Evolutionary conservation across 2,888 invertebrate genomes (phyloP), one percentile per base, ranked within the genome.

Genomic region (Epicampocera succincta): DNA sequence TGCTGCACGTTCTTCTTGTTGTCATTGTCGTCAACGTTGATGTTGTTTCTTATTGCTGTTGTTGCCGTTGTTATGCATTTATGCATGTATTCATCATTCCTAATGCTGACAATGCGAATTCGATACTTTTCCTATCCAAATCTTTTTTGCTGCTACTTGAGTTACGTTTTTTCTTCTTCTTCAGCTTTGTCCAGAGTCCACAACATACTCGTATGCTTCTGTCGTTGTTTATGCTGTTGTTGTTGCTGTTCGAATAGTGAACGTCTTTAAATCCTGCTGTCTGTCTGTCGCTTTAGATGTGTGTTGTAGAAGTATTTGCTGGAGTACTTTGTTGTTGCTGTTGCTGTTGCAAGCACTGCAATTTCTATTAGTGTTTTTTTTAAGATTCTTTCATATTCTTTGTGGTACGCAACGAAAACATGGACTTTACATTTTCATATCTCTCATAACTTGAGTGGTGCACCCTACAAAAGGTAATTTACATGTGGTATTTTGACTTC

Each of bases 81-180:
- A 25, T n/a, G 8, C 13, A 52, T 76, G 8, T 15, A 52, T 76
- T 69, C 33, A 69, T 71, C 44, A 73, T 76, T 85, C 83, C 86
- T 85, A 87, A 86, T 87, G 86, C 85, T 87, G 87, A 87, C 87
- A 87, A 86, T 87, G 86, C 85, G 86, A 87, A 87, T 87, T 86
- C 85, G 87, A 88, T 87, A 87, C 86, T 86, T 86, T 85, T 80
- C 58, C 60, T 54, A 61, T 17, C 60, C 87, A 87, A 85, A 29
- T 42, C n/a, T 48, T 29, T 86, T 90, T 89, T 88, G 87, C n/a
- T 75, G 58, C 77, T 60, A 50, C 69, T 75, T 75, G 56, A 38
- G n/a, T n/a, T n/a, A n/a, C n/a, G n/a, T n/a, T 21, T 48, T 44
- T 52, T 12, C 54, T 42, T 38, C 17, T 21, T 11, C 25, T 21